Conservation (phyloP, 2,113 vertebrate genomes). For the Natator depressus region DNA sequence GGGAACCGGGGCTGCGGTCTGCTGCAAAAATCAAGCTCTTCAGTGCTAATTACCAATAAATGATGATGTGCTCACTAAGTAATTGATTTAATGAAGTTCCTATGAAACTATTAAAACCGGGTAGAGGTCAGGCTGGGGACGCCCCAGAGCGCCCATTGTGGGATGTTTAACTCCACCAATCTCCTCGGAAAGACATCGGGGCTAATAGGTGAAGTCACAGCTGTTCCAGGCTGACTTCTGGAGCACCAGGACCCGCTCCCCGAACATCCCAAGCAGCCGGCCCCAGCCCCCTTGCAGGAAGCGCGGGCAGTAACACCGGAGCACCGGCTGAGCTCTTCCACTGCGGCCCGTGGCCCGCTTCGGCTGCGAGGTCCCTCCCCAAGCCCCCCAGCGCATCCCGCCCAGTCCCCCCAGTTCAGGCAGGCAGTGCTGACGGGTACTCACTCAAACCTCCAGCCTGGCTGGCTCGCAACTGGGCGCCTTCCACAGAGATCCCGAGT, state of each 20-base stretch:
- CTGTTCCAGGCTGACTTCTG: constrained; percentile 81
- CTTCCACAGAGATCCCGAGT: constrained; percentile 67
- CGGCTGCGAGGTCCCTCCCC: background rate
- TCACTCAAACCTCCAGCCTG: constrained; percentile 60
- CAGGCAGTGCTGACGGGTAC: constrained; percentile 52
- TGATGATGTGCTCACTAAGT: constrained; percentile 87
- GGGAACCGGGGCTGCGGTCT: constrained; percentile 74
- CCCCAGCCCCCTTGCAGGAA: background rate
- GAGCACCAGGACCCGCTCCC: constrained; percentile 67
- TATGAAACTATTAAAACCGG: constrained; percentile 91
- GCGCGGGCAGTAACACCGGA: background rate
- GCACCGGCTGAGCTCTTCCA: background rate
- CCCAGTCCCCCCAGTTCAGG: constrained; percentile 60
- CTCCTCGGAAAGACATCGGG: constrained; percentile 89
- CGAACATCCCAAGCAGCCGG: constrained; percentile 40
- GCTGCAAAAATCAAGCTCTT: constrained; percentile 78
- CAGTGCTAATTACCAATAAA: constrained; percentile 88
- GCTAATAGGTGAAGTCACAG: constrained; percentile 91
- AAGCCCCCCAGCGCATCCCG: background rate
- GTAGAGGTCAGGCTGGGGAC: constrained; percentile 88
- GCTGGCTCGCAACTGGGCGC: constrained; percentile 61
- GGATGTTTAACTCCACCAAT: constrained; percentile 88
- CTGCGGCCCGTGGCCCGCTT: background rate
- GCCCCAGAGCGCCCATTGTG: constrained; percentile 87
- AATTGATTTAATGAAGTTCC: constrained; percentile 97